Conservation (phyloP, 2,113 vertebrate species). For the Amazona vittata region DNA sequence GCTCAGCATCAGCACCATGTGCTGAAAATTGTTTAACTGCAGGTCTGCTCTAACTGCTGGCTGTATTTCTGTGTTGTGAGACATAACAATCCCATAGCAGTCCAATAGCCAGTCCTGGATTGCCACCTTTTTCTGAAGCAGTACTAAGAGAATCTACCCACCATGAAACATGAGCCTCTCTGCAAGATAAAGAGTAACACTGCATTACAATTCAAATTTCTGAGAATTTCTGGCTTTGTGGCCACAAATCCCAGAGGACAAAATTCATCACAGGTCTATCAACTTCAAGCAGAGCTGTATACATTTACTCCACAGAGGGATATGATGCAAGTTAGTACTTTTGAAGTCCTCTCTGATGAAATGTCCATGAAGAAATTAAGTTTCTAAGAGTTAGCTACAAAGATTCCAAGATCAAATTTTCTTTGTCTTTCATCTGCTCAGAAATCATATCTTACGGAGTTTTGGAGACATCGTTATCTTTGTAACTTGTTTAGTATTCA, state of each 20-base stretch:
- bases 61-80: neutral
- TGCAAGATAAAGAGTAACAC: neutral
- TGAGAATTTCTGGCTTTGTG: neutral
- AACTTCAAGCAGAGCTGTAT: neutral
- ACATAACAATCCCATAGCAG: neutral
- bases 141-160: neutral
- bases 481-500: neutral
- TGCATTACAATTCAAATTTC: neutral
- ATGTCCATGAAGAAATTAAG: neutral
- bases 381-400: neutral
- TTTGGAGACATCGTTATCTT: neutral
- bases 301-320: neutral
- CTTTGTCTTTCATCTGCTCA: neutral
- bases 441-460: neutral
- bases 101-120: neutral
- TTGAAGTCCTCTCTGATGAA: neutral
- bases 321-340: neutral
- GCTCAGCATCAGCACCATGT: accelerated
- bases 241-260: neutral
- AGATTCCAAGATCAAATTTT: neutral
- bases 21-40: neutral
- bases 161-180: neutral
- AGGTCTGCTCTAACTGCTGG: neutral
- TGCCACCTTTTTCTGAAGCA: neutral
- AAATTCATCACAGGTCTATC: neutral